Base-by-base conservation (phyloP, 2,888 invertebrate genomes). In the Antheraea yamamai region DNA sequence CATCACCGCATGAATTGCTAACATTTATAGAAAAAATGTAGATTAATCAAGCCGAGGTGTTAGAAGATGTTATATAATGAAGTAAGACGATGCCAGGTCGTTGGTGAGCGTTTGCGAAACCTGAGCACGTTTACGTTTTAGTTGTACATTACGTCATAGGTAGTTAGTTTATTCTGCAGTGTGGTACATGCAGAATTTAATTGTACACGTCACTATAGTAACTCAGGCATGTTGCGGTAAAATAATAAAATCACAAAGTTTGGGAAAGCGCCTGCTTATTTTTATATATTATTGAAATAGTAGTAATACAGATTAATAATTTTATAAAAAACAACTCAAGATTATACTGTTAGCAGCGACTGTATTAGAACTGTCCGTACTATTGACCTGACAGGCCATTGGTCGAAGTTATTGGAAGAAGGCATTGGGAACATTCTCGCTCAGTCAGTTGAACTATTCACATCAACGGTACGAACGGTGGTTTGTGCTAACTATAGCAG, bases 71-170 rank as follows among this genome's bases (percentile, higher is more conserved):
- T 58, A 72, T 79, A 78, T 78, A 61, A 76, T 76, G 74, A 74
- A 77, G 74, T 74, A 73, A 73, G 75, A 72, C 71, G 74, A 23
- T 47, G 61, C 74, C 61, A 16, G 72, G 26, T n/a, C 71, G 70
- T 68, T 75, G 73, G 75, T 20, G 18, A 66, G 66, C 76, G 75
- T 79, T 81, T 80, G 79, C 81, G 79, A 81, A 81, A 81, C 77
- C 39, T 70, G 70, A 71, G 55, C 72, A 30, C 26, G 74, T 75
- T 75, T 74, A 72, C 71, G 71, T 75, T 72, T 61, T 75, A 75
- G 61, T 75, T 75, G 78, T 74, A 58, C 18, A 68, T 81, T 81
- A 78, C 79, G 77, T 81, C 80, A 81, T 47, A 12, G 64, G n/a
- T 68, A 75, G 18, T 30, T 58, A 71, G 14, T 71, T 71, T 70